Base-by-base conservation (phyloP, 2,113 vertebrate genomes). In the Uropsilus gracilis region DNA sequence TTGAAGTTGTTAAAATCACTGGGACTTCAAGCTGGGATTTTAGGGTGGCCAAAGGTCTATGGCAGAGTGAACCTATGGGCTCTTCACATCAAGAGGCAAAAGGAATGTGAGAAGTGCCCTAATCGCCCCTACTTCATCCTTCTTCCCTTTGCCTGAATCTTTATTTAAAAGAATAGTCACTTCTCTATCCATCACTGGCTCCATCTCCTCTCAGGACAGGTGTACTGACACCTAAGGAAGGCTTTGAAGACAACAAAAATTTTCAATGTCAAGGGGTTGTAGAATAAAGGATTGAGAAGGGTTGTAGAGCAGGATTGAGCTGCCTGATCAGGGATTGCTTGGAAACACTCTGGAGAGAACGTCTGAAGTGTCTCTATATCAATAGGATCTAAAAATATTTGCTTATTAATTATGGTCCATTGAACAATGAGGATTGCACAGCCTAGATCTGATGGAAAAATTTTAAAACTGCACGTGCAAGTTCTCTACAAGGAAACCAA, bases 21-120 rank as follows among this genome's bases (percentile, higher is more conserved):
- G 59, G n/a, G n/a, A n/a, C n/a, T n/a, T n/a, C n/a, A n/a, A 82
- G 78, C n/a, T 48, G 69, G 30, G 88, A 83, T 59, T 95, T 66
- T 6, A 77, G 6, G 13, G 26, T 71, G 59, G 16, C 46, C 18
- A 12, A 59, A 90, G 20, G 30, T 46, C 72, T 83, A 7, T 6
- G 48, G 22, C 57, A 69, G 11, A 30, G 7, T 42, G 37, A 42
- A 32, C 11, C 5, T 61, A 7, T 28, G 69, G 85, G 24, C 11
- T 24, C 12, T 82, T 78, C 30, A 34, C 22, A 78, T 53, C 32
- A 81, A 30, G 37, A 91, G 28, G 26, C 72, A 46, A 88, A 85
- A 68, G 2, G 28, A 48, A 55, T 64, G 22, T 61, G 16, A 68
- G 22, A 82, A 92, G 69, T 39, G 10, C 9, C 0, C 12, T 11